Percentiles rank a stretch among this genome's conserved stretches.
Conservation (phyloP, 2,797 vertebrate genomes). For the Ispidina lecontei region DNA sequence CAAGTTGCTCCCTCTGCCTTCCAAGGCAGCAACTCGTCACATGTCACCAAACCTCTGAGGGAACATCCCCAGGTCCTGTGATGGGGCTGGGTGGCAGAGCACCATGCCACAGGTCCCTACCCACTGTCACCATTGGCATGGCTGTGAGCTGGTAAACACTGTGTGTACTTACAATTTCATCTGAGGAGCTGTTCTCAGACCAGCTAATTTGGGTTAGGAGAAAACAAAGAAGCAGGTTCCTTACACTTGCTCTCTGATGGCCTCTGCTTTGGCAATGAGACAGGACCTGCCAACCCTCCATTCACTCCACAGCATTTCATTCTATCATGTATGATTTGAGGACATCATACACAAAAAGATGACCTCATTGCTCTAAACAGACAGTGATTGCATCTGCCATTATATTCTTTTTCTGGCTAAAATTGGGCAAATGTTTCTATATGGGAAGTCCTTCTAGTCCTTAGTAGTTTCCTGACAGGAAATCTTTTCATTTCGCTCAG, state of each 20-base stretch:
- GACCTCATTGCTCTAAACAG: background rate
- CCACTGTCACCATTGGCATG: background rate
- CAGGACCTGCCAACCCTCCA: background rate
- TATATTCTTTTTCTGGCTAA: background rate
- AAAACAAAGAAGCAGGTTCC: background rate
- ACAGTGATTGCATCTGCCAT: background rate
- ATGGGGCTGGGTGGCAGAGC: accelerated
- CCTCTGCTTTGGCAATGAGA: background rate
- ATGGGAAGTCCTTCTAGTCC: background rate
- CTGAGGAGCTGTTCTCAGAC: background rate
- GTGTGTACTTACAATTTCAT: background rate
- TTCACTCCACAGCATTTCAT: background rate
- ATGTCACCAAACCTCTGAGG: accelerated
- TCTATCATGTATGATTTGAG: too few species aligned
- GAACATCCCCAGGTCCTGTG: background rate
- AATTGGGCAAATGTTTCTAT: background rate
- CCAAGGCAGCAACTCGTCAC: background rate
- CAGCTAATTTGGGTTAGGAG: background rate
- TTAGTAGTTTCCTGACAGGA: background rate
- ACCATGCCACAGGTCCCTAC: background rate
- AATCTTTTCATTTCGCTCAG: background rate
- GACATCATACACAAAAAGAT: background rate
- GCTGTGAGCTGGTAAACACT: background rate
- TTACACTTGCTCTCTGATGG: background rate
- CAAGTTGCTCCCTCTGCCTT: background rate